Percentiles rank a stretch among this genome's conserved stretches.
Evolutionary conservation across 2,888 invertebrate genomes (phyloP).

Genomic region (Synergus japonicus): DNA sequence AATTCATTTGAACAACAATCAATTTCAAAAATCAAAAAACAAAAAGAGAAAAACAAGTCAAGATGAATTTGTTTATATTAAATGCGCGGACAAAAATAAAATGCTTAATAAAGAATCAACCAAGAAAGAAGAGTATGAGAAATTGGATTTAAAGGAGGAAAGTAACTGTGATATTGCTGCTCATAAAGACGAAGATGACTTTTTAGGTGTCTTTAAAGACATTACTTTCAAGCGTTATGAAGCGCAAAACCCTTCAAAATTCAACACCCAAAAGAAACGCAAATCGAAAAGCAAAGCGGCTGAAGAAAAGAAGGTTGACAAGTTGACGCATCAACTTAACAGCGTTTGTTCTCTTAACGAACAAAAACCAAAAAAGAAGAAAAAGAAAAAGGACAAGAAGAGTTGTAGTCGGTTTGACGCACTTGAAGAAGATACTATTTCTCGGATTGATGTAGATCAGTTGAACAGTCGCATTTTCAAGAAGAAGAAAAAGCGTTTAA

Average conservation of each 20-base stretch:
- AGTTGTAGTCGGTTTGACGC: background rate
- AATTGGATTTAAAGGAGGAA: background rate
- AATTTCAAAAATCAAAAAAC: slow-evolving; percentile 21
- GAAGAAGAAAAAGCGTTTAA: background rate
- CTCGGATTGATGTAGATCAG: background rate
- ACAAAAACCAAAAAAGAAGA: background rate
- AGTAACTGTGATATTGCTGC: background rate
- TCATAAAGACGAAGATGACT: slow-evolving; percentile 13
- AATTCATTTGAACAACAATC: too few species aligned
- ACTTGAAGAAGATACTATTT: background rate
- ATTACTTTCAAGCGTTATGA: slow-evolving; percentile 30
- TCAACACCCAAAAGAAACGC: background rate
- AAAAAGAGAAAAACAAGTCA: slow-evolving; percentile 36
- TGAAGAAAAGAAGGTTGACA: background rate
- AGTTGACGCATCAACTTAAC: slow-evolving; percentile 12
- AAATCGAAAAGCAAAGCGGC: background rate
- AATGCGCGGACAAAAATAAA: background rate
- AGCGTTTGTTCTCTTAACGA: background rate
- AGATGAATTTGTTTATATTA: background rate
- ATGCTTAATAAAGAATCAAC: background rate
- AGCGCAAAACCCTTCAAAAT: slow-evolving; percentile 11
- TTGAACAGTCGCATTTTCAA: slow-evolving; percentile 20
- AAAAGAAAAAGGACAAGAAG: background rate
- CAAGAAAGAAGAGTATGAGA: background rate
- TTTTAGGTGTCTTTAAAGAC: background rate